Evolutionary conservation across 2,113 vertebrate species (phyloP).

Genomic region (Macquaria australasica): DNA sequence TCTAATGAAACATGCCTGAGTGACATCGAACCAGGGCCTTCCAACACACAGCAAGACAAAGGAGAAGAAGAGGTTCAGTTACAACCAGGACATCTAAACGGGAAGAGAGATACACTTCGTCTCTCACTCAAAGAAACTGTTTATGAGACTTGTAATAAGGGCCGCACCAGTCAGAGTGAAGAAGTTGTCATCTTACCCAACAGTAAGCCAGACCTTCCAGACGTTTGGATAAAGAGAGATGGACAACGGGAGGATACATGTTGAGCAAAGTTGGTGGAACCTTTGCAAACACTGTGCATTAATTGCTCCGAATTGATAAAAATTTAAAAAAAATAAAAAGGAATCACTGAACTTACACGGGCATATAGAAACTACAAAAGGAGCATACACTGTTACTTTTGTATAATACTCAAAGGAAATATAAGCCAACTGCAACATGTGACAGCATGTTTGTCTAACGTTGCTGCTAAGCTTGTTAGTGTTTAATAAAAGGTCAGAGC

Average conservation of each 20-base stretch:
- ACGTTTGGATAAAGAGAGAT: constrained; percentile 96
- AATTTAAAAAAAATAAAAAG: fast-evolving
- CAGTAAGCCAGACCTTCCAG: constrained; percentile 95
- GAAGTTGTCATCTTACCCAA: constrained; percentile 93
- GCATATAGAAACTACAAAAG: constrained; percentile 17
- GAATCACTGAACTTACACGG: neutral
- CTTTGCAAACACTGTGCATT: constrained; percentile 52
- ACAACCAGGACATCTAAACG: constrained; percentile 91
- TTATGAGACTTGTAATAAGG: constrained; percentile 89
- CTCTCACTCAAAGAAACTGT: constrained; percentile 92
- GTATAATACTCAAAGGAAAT: constrained; percentile 46
- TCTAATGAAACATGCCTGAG: constrained; percentile 93
- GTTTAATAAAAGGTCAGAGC: constrained; percentile 41
- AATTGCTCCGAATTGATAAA: constrained; percentile 19
- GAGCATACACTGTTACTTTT: constrained; percentile 40
- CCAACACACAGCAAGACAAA: constrained; percentile 52
- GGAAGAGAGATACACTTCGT: constrained; percentile 92
- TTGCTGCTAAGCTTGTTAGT: constrained; percentile 28
- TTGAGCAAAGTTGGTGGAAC: constrained; percentile 72
- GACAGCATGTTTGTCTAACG: constrained; percentile 56
- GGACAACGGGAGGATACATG: constrained; percentile 88
- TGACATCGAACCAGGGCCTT: constrained; percentile 85
- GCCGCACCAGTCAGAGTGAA: constrained; percentile 84
- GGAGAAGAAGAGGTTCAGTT: constrained; percentile 64
- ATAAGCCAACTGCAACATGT: constrained; percentile 58